These are phyloP conservation scores for Lacerta bilineata DNA, from an alignment of 2,797 vertebrate species.

Conservation along the genomic window DNA sequence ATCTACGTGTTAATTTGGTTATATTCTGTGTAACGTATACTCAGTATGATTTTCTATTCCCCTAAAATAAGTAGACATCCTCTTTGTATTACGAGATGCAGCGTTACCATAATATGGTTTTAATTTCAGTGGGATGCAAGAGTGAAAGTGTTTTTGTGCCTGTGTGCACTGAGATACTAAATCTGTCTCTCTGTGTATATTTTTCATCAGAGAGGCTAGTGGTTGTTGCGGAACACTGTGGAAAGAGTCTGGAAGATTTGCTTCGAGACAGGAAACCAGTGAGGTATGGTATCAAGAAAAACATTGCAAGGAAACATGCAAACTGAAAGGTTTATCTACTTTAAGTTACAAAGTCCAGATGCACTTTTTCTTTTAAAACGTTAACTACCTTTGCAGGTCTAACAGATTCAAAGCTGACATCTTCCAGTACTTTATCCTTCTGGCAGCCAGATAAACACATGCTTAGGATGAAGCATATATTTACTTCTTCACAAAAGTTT, in stretches of 20 bases:
- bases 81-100: conserved; percentile 36
- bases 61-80: background rate
- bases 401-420: conserved; percentile 34
- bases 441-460: conserved; percentile 32
- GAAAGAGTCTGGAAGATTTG: conserved; percentile 89
- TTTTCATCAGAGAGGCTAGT: conserved; percentile 90
- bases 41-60: conserved; percentile 18
- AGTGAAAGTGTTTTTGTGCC: conserved; percentile 32
- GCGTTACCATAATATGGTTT: background rate
- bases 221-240: conserved; percentile 95
- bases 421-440: conserved; percentile 34
- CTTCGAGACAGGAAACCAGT: conserved; percentile 86
- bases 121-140: background rate
- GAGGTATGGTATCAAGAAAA: conserved; percentile 83
- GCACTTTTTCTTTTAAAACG: conserved; percentile 46
- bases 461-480: background rate
- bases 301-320: conserved; percentile 19
- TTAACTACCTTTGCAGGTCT: conserved; percentile 38
- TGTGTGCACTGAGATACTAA: conserved; percentile 23
- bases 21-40: rapidly evolving
- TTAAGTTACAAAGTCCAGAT: conserved; percentile 46
- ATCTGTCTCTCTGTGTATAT: conserved; percentile 2
- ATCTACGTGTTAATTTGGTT: conserved; percentile 10
- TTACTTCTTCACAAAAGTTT: conserved; percentile 30
- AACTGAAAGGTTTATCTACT: conserved; percentile 1